Evolutionary conservation across 53 echinoderm and acorn worm species (phyloP), one percentile per base, ranked within the genome.

Genomic region (Antedon mediterranea): DNA sequence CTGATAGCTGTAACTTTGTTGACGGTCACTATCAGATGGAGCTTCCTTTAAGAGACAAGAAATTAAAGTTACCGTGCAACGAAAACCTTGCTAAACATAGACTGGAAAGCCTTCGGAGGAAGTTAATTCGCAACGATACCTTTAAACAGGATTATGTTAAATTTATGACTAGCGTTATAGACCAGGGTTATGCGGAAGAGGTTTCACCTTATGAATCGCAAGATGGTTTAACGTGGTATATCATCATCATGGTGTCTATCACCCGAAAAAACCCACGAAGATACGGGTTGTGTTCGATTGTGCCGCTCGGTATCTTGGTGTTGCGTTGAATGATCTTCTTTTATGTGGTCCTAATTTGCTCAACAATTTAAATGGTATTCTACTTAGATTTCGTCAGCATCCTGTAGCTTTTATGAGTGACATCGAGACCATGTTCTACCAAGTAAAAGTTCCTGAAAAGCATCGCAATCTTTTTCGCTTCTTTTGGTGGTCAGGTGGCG

Each of bases 111-210:
- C 81, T 87, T 31, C 71, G 34, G 14, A 79, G 41, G 29, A 79
- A 83, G 32, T 71, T 87, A 33, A 73, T 75, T 34, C 80, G 80
- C 42, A 78, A 76, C 43, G 32, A 71, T 33, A 75, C 75, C 33
- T 79, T 87, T 71, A 23, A 43, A 11, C 72, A 30, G 31, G 80
- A 83, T 74, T 87, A 87, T 71, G 43, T 23, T 32, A 74, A 79
- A 15, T 87, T 87, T 74, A 83, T 87, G 87, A 57, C 43, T 29
- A 75, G 83, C 34, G 34, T 87, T 29, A 37, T 79, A 14, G 71
- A 18, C 33, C 83, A 87, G 41, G 79, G 87, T 26, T 87, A 83
- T 79, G 87, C 87, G 71, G 83, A 89, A 74, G 43, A n/a, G 34
- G 80, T 87, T 26, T 72, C 87, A 43, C 11, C 11, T 18, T 18